These are phyloP conservation scores for Phycodurus eques DNA, from an alignment of 2,113 vertebrate species.

Conservation along the genomic window DNA sequence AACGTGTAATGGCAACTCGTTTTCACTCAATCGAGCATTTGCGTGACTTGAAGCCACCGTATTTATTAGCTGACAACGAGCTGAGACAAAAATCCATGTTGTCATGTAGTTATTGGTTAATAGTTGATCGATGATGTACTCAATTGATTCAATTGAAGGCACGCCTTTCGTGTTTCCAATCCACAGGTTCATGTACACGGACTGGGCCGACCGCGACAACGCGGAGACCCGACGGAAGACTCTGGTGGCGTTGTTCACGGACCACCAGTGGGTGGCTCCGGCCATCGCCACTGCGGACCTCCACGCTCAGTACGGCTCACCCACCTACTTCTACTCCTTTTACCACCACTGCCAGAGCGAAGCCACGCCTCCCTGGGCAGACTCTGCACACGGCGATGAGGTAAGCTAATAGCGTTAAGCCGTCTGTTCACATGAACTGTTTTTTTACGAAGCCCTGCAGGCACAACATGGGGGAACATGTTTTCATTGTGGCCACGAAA, in stretches of 20 bases:
- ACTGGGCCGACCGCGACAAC: conserved; percentile 95
- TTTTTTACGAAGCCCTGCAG: not conserved
- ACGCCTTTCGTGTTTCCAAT: not conserved
- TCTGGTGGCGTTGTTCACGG: conserved; percentile 91
- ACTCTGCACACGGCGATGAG: conserved; percentile 94
- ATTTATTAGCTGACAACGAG: not conserved
- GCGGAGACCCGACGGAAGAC: conserved; percentile 88
- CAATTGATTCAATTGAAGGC: not conserved
- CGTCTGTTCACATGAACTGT: not conserved
- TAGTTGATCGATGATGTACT: not conserved
- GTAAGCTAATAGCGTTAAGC: conserved; percentile 19
- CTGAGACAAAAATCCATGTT: not conserved
- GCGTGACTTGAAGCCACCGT: not conserved
- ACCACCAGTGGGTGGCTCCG: conserved; percentile 98
- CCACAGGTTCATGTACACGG: conserved; percentile 94
- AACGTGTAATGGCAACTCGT: not conserved
- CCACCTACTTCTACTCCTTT: conserved; percentile 97
- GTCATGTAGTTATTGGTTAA: not conserved
- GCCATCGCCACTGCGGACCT: conserved; percentile 94
- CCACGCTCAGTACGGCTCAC: conserved; percentile 95
- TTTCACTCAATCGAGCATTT: not conserved
- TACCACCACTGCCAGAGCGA: conserved; percentile 97
- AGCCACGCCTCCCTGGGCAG: conserved; percentile 92
- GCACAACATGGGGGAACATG: not conserved
- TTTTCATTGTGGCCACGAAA: not conserved